Percentiles rank a stretch among this genome's conserved stretches.
Evolutionary conservation across 2,888 invertebrate species (phyloP).

Genomic region (Caenorhabditis becei): DNA sequence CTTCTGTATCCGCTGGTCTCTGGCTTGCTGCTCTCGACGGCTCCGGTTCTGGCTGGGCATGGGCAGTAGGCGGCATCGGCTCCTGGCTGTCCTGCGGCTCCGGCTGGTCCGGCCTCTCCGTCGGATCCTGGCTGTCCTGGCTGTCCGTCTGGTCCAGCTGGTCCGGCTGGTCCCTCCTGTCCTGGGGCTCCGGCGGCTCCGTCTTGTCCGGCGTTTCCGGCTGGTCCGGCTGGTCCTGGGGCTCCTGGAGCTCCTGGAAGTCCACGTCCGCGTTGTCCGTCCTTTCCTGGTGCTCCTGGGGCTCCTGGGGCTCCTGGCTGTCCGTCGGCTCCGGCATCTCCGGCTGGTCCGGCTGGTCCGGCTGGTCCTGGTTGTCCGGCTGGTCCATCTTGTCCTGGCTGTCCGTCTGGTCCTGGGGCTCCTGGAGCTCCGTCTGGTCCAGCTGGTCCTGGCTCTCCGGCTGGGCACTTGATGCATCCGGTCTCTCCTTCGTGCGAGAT

Average conservation of each 20-base stretch:
- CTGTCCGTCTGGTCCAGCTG: conserved; percentile 65
- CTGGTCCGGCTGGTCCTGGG: conserved; percentile 67
- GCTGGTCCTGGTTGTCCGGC: conserved; percentile 68
- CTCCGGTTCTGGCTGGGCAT: conserved; percentile 61
- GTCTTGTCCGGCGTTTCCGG: conserved; percentile 65
- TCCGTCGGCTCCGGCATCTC: conserved; percentile 69
- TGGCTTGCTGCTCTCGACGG: conserved; percentile 52
- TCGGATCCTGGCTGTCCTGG: conserved; percentile 59
- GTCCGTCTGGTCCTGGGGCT: conserved; percentile 70
- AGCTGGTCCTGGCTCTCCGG: conserved; percentile 67
- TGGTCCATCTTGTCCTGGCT: conserved; percentile 71
- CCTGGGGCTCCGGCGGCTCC: conserved; percentile 64
- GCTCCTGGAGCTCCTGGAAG: conserved; percentile 69
- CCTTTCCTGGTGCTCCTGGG: conserved; percentile 85
- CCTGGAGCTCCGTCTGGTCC: conserved; percentile 72
- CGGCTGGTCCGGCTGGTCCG: conserved; percentile 73
- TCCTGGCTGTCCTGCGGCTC: conserved; percentile 64
- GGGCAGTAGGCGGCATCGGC: conserved; percentile 63
- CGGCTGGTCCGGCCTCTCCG: conserved; percentile 66
- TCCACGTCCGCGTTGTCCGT: conserved; percentile 65
- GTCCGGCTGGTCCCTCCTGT: conserved; percentile 63
- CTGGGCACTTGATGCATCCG: conserved; percentile 68
- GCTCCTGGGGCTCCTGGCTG: conserved; percentile 66
- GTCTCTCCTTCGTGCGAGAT: conserved; percentile 54
- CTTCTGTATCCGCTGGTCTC: conserved; percentile 55